Percentiles rank a stretch among this genome's conserved stretches.
phyloP scores from a whole-genome alignment of 2,888 invertebrate genomes.

The Protonemura montana region DNA sequence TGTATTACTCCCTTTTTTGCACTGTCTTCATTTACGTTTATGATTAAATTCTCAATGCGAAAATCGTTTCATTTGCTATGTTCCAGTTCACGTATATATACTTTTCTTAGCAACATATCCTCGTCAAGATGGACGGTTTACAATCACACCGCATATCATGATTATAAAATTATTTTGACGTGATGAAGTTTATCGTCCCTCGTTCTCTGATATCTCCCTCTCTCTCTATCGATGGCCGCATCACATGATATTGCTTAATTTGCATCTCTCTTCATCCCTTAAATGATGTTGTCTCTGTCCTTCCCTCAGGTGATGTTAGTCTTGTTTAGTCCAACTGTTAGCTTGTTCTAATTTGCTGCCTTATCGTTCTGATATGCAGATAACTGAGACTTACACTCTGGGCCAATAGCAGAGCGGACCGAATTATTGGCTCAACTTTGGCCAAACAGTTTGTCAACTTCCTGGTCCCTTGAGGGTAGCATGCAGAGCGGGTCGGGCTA shows the following conservation, averaged over 20 bases:
- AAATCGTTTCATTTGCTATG: not conserved
- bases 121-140: not conserved
- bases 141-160: not conserved
- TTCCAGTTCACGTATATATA: not conserved
- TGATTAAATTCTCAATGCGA: not conserved
- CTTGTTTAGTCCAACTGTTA: not conserved
- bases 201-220: not conserved
- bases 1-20: not conserved
- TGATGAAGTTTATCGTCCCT: not conserved
- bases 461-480: not conserved
- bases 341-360: slow-evolving; percentile 12
- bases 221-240: not conserved
- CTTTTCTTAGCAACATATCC: not conserved
- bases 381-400: not conserved
- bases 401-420: not conserved
- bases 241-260: not conserved
- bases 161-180: not conserved
- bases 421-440: slow-evolving; percentile 37
- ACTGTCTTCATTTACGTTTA: not conserved
- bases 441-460: slow-evolving; percentile 27
- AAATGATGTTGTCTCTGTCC: not conserved
- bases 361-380: slow-evolving; percentile 7
- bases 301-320: slow-evolving; percentile 12
- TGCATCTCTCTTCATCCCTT: not conserved
- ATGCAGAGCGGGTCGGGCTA: not conserved